phyloP scores from a whole-genome alignment of 2,797 vertebrate species.

The Thripadectes ignobilis region DNA sequence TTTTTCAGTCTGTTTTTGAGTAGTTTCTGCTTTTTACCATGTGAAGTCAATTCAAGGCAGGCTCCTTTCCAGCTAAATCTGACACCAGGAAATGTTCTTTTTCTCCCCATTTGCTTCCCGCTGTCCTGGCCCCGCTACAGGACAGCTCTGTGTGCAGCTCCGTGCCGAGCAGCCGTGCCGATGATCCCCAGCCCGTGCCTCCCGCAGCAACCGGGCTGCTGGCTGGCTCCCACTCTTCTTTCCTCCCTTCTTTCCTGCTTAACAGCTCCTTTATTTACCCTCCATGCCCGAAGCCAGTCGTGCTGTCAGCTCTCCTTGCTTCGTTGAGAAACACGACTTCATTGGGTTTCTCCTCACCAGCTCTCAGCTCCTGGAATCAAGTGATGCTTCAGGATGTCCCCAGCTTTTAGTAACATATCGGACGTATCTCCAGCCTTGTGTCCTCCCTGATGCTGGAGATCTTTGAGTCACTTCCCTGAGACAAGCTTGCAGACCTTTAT shows the following conservation, averaged over 20 bases:
- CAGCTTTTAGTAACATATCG: not conserved
- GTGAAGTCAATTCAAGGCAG: conserved; percentile 66
- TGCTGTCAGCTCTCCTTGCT: not conserved
- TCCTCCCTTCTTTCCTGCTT: not conserved
- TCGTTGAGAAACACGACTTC: accelerated
- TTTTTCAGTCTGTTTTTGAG: conserved; percentile 27
- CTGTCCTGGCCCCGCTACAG: not conserved
- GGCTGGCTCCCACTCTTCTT: not conserved
- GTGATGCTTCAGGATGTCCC: not conserved
- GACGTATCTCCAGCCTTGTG: not conserved
- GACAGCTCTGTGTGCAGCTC: conserved; percentile 4
- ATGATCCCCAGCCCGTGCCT: not conserved
- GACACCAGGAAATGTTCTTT: conserved; percentile 70
- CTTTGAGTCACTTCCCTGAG: not conserved
- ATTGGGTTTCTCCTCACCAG: not conserved
- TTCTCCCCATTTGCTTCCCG: conserved; percentile 23
- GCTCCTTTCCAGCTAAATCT: conserved; percentile 68
- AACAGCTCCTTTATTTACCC: not conserved
- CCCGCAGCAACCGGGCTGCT: not conserved
- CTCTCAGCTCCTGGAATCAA: not conserved
- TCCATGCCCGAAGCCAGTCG: not conserved
- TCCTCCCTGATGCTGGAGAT: not conserved
- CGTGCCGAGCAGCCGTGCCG: not conserved
- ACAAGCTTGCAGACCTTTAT: not conserved
- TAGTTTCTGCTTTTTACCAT: conserved; percentile 21